A percentile compares a stretch with the other conserved stretches of the same genome.
These are phyloP conservation scores for Andrena minutula DNA, from an alignment of 2,888 invertebrate genomes.

Conservation along the genomic window DNA sequence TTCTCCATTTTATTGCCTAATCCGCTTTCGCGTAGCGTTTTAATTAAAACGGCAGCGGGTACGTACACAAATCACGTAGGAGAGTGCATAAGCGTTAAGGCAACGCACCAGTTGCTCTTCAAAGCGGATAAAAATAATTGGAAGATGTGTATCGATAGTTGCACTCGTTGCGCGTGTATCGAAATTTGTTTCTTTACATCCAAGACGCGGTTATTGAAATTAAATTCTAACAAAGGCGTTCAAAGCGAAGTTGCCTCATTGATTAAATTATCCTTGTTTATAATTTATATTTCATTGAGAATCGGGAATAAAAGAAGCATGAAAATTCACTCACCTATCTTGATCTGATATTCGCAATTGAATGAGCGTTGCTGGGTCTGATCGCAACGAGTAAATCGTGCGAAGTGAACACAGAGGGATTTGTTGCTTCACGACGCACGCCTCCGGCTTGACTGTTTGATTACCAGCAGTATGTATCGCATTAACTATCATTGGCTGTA, in stretches of 20 bases:
- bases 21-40: constrained; percentile 17
- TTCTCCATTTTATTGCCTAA: constrained; percentile 22
- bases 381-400: constrained; percentile 19
- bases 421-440: constrained; percentile 32
- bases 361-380: not conserved
- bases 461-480: constrained; percentile 42
- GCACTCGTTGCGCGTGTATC: not conserved
- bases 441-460: constrained; percentile 40
- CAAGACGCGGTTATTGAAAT: not conserved
- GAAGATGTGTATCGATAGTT: not conserved
- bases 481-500: constrained; percentile 61
- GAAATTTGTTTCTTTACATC: not conserved
- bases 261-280: not conserved
- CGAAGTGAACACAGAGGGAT: constrained; percentile 33
- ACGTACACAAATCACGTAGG: constrained; percentile 19
- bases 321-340: constrained; percentile 21
- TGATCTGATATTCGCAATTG: constrained; percentile 6
- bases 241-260: not conserved
- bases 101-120: constrained; percentile 14
- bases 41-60: constrained; percentile 30
- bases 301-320: not conserved
- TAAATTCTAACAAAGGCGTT: not conserved
- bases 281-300: not conserved
- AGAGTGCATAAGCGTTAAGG: not conserved
- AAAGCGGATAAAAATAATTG: constrained; percentile 9